These are phyloP conservation scores for Ypsolopha scabrella DNA, from an alignment of 2,888 invertebrate species.

Conservation along the genomic window DNA sequence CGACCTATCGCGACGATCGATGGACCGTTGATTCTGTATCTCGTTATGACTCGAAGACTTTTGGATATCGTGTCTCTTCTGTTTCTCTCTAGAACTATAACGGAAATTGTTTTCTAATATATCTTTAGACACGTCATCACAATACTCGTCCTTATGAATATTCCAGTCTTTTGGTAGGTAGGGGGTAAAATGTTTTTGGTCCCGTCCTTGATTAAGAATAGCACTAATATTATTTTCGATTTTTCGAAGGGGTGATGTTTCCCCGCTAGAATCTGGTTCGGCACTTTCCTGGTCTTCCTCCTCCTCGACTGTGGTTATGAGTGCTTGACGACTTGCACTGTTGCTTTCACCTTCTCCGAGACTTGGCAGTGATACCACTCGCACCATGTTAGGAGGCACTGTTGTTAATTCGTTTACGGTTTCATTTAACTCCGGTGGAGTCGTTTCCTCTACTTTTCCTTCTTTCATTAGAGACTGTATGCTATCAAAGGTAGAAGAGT, in stretches of 20 bases:
- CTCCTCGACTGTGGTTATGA: conserved; percentile 79
- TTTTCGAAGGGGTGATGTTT: conserved; percentile 76
- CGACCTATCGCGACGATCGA: conserved; percentile 61
- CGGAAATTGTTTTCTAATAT: conserved; percentile 64
- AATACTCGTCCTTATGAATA: conserved; percentile 69
- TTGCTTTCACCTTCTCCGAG: conserved; percentile 65
- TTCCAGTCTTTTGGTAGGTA: conserved; percentile 70
- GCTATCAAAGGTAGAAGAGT: conserved; percentile 83
- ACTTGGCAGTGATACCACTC: conserved; percentile 77
- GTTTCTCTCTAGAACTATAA: conserved; percentile 66
- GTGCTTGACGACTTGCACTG: conserved; percentile 71
- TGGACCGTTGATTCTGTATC: conserved; percentile 65
- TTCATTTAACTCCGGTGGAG: conserved; percentile 63
- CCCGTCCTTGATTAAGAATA: conserved; percentile 71
- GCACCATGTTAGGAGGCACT: conserved; percentile 73
- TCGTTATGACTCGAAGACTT: conserved; percentile 74
- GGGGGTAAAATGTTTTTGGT: conserved; percentile 65
- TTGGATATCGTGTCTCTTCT: conserved; percentile 69
- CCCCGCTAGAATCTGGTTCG: conserved; percentile 71
- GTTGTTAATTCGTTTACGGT: conserved; percentile 73
- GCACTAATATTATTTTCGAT: conserved; percentile 81
- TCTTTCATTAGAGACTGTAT: conserved; percentile 80
- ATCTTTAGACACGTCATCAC: conserved; percentile 65
- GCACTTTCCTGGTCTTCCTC: conserved; percentile 76
- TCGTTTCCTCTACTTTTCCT: conserved; percentile 72